Evolutionary conservation across 2,888 invertebrate species (phyloP), one percentile per base, ranked within the genome.

Genomic region (Andrena dorsata): DNA sequence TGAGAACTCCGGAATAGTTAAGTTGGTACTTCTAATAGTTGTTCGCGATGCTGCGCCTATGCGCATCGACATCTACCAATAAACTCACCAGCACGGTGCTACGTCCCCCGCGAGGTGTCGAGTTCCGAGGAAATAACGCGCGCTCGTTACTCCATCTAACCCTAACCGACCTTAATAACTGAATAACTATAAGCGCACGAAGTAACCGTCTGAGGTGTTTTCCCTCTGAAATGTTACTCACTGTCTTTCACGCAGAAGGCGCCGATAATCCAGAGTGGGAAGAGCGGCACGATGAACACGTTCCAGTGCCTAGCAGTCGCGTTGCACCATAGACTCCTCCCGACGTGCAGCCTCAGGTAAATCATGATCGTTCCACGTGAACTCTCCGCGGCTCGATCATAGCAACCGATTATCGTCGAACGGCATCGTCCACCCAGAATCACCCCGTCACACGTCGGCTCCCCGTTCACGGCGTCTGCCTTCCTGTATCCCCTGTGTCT

Each of bases 161-260:
- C 10, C 35, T 35, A 41, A 41, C 41, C 13, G 41, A 13, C 13
- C 4, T 41, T 41, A 41, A 41, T 41, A 41, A 16, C 41, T 41
- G 16, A 41, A 16, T 16, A 41, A 41, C 5, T 41, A 13, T 16
- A 41, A 41, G 13, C 41, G 41, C 41, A 16, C 16, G 16, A 16
- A 41, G 41, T 41, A 5, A 13, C 5, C 41, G 16, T 16, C 16
- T 5, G 13, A 16, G 16, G 16, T 16, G 41, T 41, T 5, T 41
- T 5, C 41, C 41, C 4, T 0, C 1, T 16, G 4, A 41, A 41
- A 16, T 13, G 16, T 41, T 79, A 92, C 93, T 93, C 89, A 93
- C 93, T 92, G 85, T 94, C 93, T 84, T 94, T 93, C 88, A 92
- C 92, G 89, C 92, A 93, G 75, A 92, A 87, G n/a, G 91, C 92